Conservation (phyloP, 1,140 invertebrate species). For the Drosophila mojavensis region DNA sequence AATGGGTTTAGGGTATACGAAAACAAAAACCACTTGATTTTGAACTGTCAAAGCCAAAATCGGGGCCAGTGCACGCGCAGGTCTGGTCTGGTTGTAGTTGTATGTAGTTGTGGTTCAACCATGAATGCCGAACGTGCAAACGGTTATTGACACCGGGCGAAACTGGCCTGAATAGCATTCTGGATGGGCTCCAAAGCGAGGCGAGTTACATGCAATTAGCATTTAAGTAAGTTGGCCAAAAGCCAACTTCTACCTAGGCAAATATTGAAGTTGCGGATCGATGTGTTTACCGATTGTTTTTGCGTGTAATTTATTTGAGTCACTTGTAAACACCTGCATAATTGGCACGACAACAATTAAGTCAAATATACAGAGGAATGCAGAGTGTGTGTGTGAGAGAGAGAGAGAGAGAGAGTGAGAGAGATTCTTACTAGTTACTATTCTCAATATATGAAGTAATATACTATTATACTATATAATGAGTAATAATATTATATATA, state of each 20-base stretch:
- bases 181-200: slow-evolving; percentile 11
- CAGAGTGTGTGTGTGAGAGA: too few relatives aligned
- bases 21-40: slow-evolving; percentile 31
- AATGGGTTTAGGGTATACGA: neutral
- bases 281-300: too few relatives aligned
- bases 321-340: too few relatives aligned
- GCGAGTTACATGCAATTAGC: neutral
- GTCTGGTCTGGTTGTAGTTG: slow-evolving; percentile 25
- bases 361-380: too few relatives aligned
- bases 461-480: too few relatives aligned
- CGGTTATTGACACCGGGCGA: slow-evolving; percentile 50
- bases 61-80: slow-evolving; percentile 34
- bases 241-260: neutral
- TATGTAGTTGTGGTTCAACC: slow-evolving; percentile 27
- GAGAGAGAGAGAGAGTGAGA: too few relatives aligned
- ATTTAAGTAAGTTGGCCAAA: slow-evolving; percentile 3
- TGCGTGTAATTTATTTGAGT: too few relatives aligned
- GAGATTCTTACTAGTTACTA: too few relatives aligned
- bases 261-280: slow-evolving; percentile 20
- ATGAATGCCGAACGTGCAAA: slow-evolving; percentile 46
- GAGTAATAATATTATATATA: too few relatives aligned
- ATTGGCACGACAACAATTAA: too few relatives aligned
- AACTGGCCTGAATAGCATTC: slow-evolving; percentile 39
- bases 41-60: slow-evolving; percentile 49
- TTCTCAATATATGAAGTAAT: too few relatives aligned